Base-by-base conservation (phyloP, 2,888 invertebrate species). In the Disparrhopalites patrizii region DNA sequence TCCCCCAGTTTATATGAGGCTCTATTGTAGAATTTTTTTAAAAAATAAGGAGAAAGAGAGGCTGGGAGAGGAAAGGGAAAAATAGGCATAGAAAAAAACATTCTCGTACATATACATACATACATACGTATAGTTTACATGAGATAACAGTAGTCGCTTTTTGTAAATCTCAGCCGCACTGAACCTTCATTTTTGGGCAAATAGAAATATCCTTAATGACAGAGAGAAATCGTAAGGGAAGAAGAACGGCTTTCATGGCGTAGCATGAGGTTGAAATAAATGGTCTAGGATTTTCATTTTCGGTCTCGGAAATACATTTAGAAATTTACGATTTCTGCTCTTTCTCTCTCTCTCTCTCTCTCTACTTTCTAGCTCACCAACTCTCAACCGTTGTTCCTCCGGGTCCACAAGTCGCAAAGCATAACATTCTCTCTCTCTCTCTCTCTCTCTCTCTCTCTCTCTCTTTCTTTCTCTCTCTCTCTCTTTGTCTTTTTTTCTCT, bases 201-300 rank as follows among this genome's bases (percentile, higher is more conserved):
- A 61, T 61, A 61, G 61, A 61, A 60, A 61, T 61, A 61, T 61
- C 61, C 61, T 61, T 61, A 61, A 61, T 61, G 61, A 61, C 61
- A 61, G 61, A 61, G 61, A 61, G 61, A 61, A 61, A 61, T 61
- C 52, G 61, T 61, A 51, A 50, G 47, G 38, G 51, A 61, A 61
- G 61, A 61, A n/a, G 61, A 61, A 61, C 61, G 61, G 61, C 61
- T 51, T 51, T 36, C 60, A 50, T 43, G 50, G 61, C 61, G 38
- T 51, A 61, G 61, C 61, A 61, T 61, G 61, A 61, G 61, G 61
- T 61, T 61, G 61, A 61, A 61, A 61, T 61, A 61, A 61, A 61
- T 61, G 61, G 61, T 61, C 51, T 52, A 51, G 61, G 61, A 61
- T 61, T 61, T 61, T 61, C 61, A 61, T 61, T 51, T 61, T 61